Evolutionary conservation across 2,888 invertebrate species (phyloP), one percentile per base, ranked within the genome.

Genomic region (Escarpia spicata): DNA sequence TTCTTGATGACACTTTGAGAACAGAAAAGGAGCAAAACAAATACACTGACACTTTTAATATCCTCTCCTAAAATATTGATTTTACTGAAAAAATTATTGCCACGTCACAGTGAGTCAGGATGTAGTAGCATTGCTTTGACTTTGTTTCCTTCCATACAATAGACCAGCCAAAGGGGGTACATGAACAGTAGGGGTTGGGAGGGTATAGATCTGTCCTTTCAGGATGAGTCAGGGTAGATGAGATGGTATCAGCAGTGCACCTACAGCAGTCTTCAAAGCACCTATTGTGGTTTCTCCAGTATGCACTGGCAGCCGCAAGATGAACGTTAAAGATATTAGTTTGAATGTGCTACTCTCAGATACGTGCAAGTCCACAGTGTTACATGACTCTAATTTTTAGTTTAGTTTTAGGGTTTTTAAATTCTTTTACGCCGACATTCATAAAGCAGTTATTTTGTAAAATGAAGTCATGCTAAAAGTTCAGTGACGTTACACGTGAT

Each of bases 181-280:
- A 12, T 9, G 52, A 52, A 15, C 1, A 9, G 52, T 52, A 9
- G 45, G 10, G 45, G 45, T 6, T 45, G 45, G 52, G 15, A 9
- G 52, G 52, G 52, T 52, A 52, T 3, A 75, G 19, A 75, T 75
- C 75, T 75, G 75, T n/a, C 75, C 75, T 26, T 26, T 75, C 75
- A 75, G 75, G 75, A 75, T 75, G 75, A 75, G 75, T 75, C 75
- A 75, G 75, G 75, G 6, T 75, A 75, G 75, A 75, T 75, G 75
- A 75, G 75, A 75, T 75, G 75, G 6, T 75, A 75, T 75, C 75
- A 75, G 26, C 26, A 6, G 15, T 6, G 19, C n/a, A 15, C 26
- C n/a, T 75, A 75, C 75, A 26, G 75, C 75, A 26, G 75, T 75
- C 19, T 19, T 75, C 75, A 75, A 75, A 75, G 75, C 2, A 6